A percentile compares a stretch with the other conserved stretches of the same genome.
Conservation (phyloP, 2,888 invertebrate species). For the Drosophila robusta region DNA sequence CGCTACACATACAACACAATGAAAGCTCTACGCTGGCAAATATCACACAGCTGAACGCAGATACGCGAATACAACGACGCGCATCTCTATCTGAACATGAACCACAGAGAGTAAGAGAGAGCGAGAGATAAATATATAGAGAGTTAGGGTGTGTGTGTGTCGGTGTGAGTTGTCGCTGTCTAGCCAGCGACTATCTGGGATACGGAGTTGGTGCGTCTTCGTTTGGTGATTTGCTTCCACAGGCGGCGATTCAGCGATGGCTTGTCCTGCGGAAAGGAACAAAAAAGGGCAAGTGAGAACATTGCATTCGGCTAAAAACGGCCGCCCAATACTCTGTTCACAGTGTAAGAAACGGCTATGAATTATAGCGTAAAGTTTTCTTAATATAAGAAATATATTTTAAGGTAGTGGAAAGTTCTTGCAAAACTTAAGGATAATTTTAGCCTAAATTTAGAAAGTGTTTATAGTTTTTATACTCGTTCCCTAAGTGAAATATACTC, state of each 20-base stretch:
- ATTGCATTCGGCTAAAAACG: no score
- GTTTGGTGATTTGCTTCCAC: conserved; percentile 92
- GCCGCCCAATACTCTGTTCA: no score
- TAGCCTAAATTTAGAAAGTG: no score
- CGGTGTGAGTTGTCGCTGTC: neutral
- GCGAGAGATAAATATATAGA: neutral
- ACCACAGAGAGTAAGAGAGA: neutral
- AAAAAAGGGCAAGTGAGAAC: no score
- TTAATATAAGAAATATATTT: no score
- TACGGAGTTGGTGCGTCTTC: conserved; percentile 87
- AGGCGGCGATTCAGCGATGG: conserved; percentile 91
- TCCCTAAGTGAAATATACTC: no score
- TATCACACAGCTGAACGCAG: conserved; percentile 40
- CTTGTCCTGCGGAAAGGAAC: conserved; percentile 87
- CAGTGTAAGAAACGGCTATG: no score
- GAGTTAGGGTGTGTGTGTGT: conserved; percentile 6
- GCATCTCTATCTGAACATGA: conserved; percentile 14
- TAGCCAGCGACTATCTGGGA: conserved; percentile 84
- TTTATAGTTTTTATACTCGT: no score
- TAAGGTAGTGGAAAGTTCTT: no score
- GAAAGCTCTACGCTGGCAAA: conserved; percentile 41
- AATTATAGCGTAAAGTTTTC: no score
- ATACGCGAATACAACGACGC: conserved; percentile 16
- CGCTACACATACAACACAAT: conserved; percentile 37
- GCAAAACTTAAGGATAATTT: no score